Percentiles rank a stretch among this genome's conserved stretches.
phyloP scores from a whole-genome alignment of 2,113 vertebrate genomes.

The Fukomys damarensis region DNA sequence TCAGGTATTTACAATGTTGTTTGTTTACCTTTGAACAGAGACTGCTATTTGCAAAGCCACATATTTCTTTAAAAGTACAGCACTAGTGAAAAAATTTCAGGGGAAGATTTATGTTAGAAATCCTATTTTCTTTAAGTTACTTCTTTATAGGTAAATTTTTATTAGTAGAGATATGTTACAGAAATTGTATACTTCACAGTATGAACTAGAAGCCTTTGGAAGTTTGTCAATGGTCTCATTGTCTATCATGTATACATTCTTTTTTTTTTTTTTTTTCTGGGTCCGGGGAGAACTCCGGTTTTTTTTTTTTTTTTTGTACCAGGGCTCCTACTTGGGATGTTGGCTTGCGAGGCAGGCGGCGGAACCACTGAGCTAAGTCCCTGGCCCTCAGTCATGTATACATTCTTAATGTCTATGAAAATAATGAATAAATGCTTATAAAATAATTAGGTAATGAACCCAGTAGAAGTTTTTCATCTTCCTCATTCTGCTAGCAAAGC shows the following conservation, averaged over 20 bases:
- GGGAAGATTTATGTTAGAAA: background rate
- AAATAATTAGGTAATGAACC: background rate
- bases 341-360: no score
- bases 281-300: no score
- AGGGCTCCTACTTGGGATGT: no score
- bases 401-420: background rate
- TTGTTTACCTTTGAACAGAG: background rate
- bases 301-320: no score
- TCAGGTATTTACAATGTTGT: background rate
- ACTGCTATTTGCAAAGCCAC: background rate
- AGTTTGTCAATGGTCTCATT: background rate
- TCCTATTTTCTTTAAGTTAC: background rate
- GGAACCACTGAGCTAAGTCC: no score
- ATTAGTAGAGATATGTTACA: background rate
- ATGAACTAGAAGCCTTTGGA: background rate
- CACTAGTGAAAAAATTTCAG: background rate
- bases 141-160: background rate
- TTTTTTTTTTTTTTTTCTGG: no score
- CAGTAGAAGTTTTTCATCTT: background rate
- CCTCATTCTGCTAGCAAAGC: background rate
- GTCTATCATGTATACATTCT: background rate
- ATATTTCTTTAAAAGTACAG: background rate
- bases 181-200: background rate
- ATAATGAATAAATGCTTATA: background rate
- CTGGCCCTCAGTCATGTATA: no score